Base-by-base conservation (phyloP, 2,888 invertebrate species). In the Coenonympha arcania region DNA sequence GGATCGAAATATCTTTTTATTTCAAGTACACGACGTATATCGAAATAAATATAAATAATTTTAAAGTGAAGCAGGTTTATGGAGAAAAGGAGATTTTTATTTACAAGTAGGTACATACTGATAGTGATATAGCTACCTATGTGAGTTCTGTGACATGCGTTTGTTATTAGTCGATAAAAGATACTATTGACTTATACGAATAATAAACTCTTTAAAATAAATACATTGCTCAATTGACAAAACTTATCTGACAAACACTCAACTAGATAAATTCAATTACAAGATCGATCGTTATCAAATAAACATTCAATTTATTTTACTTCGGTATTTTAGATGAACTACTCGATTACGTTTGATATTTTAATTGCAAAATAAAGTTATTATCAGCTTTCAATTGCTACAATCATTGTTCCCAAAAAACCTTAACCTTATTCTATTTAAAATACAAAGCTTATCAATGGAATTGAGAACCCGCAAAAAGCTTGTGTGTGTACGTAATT, bases 401-500 rank as follows among this genome's bases (percentile, higher is more conserved):
- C 33, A 16, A 6, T 34, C 16, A 44, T 34, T 44, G 44, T 44
- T 13, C 20, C 30, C 42, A 33, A 9, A 33, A 24, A 16, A 39
- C 9, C 22, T 22, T 39, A 44, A 34, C 33, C 44, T 34, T 44
- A 44, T 31, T 20, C 13, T 36, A 28, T 43, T 59, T 59, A 64
- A 62, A 63, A 64, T 60, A 78, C 78, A 79, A 80, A 80, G 79
- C 78, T 79, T 81, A 83, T 80, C 79, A 65, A 62, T 64, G 68
- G 69, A 78, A 79, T 77, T 65, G 68, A 66, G 70, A 66, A 62
- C 59, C 64, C 63, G 76, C 79, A 79, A 82, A 85, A 84, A 84
- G 79, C 80, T 78, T 62, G 70, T n/a, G n/a, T n/a, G n/a, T n/a
- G n/a, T 64, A 73, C 71, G 74, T 75, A 79, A 83, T 83, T 81